A percentile compares a stretch with the other conserved stretches of the same genome.
These are phyloP conservation scores for Drosophila lini DNA, from an alignment of 1,140 invertebrate genomes.

Conservation along the genomic window DNA sequence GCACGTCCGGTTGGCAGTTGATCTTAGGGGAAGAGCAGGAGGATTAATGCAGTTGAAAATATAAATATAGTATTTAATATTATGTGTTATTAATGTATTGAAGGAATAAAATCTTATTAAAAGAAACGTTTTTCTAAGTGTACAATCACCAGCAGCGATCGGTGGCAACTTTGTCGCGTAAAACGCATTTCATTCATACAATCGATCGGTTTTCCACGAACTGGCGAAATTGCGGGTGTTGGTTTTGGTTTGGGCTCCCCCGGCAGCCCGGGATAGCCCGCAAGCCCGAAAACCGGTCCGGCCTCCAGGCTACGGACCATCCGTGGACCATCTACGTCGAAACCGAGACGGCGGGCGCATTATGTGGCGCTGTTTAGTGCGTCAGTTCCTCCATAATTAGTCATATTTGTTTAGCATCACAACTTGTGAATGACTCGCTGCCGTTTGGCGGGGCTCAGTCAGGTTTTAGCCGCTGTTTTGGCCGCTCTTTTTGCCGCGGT, in stretches of 20 bases:
- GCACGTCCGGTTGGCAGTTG: not conserved
- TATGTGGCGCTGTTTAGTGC: conserved; percentile 80
- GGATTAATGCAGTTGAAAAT: conserved; percentile 26
- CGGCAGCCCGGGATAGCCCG: conserved; percentile 3
- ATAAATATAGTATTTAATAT: not conserved
- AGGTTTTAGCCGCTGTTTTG: conserved; percentile 20
- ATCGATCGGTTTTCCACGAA: conserved; percentile 73
- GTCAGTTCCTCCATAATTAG: conserved; percentile 82
- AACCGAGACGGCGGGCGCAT: conserved; percentile 77
- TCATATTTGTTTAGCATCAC: conserved; percentile 82
- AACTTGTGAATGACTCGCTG: conserved; percentile 75
- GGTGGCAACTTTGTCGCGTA: conserved; percentile 60
- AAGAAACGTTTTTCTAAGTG: conserved; percentile 1
- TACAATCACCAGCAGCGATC: conserved; percentile 24
- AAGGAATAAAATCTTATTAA: not conserved
- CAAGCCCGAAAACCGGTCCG: conserved; percentile 12
- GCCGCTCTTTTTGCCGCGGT: conserved; percentile 2
- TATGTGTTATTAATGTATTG: not conserved
- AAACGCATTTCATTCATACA: conserved; percentile 81
- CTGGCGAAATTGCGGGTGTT: conserved; percentile 82
- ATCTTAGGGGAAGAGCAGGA: conserved; percentile 7
- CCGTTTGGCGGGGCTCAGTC: conserved; percentile 19
- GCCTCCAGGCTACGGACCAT: conserved; percentile 12
- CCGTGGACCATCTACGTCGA: conserved; percentile 69
- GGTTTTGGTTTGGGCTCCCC: conserved; percentile 35